phyloP scores from a whole-genome alignment of 2,888 invertebrate species.

The Priocnemis perturbator region DNA sequence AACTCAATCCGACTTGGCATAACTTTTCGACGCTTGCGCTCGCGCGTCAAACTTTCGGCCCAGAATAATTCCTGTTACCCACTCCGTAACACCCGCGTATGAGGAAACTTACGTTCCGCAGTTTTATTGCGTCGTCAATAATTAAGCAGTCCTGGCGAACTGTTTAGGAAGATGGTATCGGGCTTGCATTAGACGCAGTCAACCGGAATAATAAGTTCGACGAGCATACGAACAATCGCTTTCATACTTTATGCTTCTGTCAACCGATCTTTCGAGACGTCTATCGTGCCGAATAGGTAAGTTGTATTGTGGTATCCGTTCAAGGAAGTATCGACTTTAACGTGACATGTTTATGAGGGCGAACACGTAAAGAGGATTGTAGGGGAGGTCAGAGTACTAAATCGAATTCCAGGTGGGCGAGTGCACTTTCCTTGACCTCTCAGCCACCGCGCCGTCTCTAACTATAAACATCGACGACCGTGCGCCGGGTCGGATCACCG shows the following conservation, averaged over 20 bases:
- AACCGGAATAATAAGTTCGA: too few relatives aligned
- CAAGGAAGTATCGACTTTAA: too few relatives aligned
- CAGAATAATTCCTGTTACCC: background rate
- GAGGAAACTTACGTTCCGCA: background rate
- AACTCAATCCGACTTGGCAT: slow-evolving; percentile 7
- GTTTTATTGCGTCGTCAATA: background rate
- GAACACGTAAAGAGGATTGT: too few relatives aligned
- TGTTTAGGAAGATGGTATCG: too few relatives aligned
- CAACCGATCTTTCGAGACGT: too few relatives aligned
- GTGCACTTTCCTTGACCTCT: slow-evolving; percentile 32
- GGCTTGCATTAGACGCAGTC: too few relatives aligned
- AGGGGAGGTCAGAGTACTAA: background rate
- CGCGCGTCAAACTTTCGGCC: background rate
- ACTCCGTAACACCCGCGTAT: background rate
- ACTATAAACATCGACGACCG: slow-evolving; percentile 21
- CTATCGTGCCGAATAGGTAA: too few relatives aligned
- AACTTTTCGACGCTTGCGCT: slow-evolving; percentile 10
- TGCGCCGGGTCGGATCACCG: background rate
- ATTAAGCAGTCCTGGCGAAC: too few relatives aligned
- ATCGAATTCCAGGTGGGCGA: slow-evolving; percentile 21
- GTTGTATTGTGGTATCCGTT: too few relatives aligned
- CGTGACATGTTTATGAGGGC: too few relatives aligned
- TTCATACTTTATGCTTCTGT: too few relatives aligned
- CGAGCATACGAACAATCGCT: too few relatives aligned
- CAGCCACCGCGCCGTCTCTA: slow-evolving; percentile 15